Base-by-base conservation (phyloP, 92 coral and sea anemone species). In the Porites divaricata region DNA sequence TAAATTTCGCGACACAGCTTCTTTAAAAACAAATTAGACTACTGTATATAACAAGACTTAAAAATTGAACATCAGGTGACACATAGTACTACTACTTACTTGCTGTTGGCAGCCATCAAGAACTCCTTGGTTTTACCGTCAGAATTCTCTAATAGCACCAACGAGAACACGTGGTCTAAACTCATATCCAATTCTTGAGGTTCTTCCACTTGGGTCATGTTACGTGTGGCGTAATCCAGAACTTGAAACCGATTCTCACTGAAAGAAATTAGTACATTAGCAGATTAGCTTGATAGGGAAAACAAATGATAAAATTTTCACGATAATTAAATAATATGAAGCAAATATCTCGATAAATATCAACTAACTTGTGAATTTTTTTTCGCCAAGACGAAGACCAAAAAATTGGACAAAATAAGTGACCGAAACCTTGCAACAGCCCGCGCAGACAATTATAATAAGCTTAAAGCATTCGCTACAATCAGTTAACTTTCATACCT, bases 191-290 rank as follows among this genome's bases (percentile, higher is more conserved):
- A 75, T 8, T 90, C 95, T 10, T 65, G 82, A 0, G 94, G 76
- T 65, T 89, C 94, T 48, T 93, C 97, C 48, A 95, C 93, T 76
- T 90, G 92, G 10, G 93, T 93, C 99, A 97, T 95, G 81, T 89
- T 95, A 25, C 99, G 93, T 20, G 89, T 91, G 26, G 98, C 99
- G 83, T 94, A 95, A 88, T 97, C 99, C 28, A 95, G 74, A 51
- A 90, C 97, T 67, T 93, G 90, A 88, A 83, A 95, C 72, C 92
- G 69, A 25, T 75, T 88, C 20, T 97, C 99, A 63, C 99, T 97
- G 78, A 48, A 76, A 81, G 75, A 26, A 53, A 59, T 80, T 8
- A 1, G 11, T 17, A n/a, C n/a, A n/a, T n/a, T n/a, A n/a, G n/a
- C n/a, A 9, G 14, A 23, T 11, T 16, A 22, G 9, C 9, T 63